These are phyloP conservation scores for Corydoras maculifer DNA, from an alignment of 2,113 vertebrate species.

Conservation along the genomic window DNA sequence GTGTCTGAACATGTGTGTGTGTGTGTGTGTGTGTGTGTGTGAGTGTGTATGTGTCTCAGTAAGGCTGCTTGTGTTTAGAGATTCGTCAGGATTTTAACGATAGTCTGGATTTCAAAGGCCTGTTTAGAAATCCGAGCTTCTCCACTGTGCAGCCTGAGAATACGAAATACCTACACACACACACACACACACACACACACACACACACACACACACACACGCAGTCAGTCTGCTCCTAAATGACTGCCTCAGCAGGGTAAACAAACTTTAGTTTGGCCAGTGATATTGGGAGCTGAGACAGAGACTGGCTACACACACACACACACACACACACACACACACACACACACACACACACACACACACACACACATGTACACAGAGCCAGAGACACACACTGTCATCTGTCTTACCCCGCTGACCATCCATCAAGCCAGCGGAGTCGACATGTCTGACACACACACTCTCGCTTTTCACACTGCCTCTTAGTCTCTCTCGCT, in stretches of 20 bases:
- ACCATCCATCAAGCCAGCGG: conserved; percentile 69
- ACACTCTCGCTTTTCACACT: conserved; percentile 62
- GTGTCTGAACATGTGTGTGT: no score
- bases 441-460: conserved; percentile 70
- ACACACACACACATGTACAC: conserved; percentile 42
- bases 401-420: conserved; percentile 68
- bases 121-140: conserved; percentile 64
- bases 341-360: conserved; percentile 12
- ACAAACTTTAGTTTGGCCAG: conserved; percentile 69
- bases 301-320: conserved; percentile 37
- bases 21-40: not conserved
- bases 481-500: no score
- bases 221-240: conserved; percentile 52
- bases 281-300: conserved; percentile 61
- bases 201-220: conserved; percentile 35
- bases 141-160: conserved; percentile 39
- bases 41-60: not conserved
- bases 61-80: conserved; percentile 42
- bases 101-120: conserved; percentile 65
- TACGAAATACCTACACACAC: conserved; percentile 34
- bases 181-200: conserved; percentile 38
- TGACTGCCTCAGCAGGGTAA: conserved; percentile 65
- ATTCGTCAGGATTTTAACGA: conserved; percentile 44
- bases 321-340: conserved; percentile 17
- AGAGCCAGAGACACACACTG: conserved; percentile 63